Percentiles rank a stretch among this genome's conserved stretches.
Conservation (phyloP, 2,888 invertebrate species). For the Esperia sulphurella region DNA sequence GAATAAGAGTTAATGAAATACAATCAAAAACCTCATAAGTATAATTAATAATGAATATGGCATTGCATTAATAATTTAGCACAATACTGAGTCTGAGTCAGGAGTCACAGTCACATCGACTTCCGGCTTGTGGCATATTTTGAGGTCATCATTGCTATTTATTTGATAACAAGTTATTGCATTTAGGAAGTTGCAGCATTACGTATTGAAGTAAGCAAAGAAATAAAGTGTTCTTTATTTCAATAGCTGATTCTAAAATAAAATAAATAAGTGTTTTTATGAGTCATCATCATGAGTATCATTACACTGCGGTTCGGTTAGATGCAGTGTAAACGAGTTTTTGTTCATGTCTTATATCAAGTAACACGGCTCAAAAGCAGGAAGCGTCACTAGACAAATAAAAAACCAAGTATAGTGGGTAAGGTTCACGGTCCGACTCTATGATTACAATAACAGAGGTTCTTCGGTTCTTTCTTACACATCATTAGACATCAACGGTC, state of each 20-base stretch:
- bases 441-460: conserved; percentile 16
- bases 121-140: neutral
- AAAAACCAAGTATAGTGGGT: conserved; percentile 23
- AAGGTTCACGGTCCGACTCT: conserved; percentile 32
- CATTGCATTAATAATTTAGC: too few relatives aligned
- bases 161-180: neutral
- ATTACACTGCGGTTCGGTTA: conserved; percentile 5
- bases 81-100: too few relatives aligned
- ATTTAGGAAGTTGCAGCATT: too few relatives aligned
- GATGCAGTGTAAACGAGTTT: conserved; percentile 42
- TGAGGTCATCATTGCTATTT: neutral
- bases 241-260: too few relatives aligned
- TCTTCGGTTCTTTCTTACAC: neutral
- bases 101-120: neutral
- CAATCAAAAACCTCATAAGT: too few relatives aligned
- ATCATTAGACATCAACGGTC: neutral
- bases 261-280: neutral
- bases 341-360: conserved; percentile 40
- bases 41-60: too few relatives aligned
- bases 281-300: neutral
- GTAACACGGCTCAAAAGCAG: conserved; percentile 39
- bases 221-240: neutral
- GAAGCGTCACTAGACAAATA: conserved; percentile 34
- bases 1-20: too few relatives aligned
- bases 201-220: too few relatives aligned